Base-by-base conservation (phyloP, 2,888 invertebrate species). In the Megaustenia siamemsis region DNA sequence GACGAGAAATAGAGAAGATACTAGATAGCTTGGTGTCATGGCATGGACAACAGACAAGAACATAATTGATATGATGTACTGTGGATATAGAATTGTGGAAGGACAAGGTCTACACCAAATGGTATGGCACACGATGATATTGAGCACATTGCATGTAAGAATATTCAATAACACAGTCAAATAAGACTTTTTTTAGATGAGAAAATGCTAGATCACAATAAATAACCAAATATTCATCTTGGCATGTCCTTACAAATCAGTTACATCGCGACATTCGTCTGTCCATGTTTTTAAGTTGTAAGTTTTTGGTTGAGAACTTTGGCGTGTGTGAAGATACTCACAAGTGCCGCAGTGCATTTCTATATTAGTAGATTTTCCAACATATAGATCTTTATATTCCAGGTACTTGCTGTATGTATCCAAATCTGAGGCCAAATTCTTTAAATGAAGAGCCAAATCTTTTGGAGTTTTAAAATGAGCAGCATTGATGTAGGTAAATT, bases 361-460 rank as follows among this genome's bases (percentile, higher is more conserved):
- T 53, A 4, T 28, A 12, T 49, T 2, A 4, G 56, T 1, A 4
- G 15, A 4, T 6, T 21, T n/a, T 1, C 3, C 21, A 56, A 24
- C 24, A 43, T 87, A 87, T 56, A 76, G n/a, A 38, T 84, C 82
- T 49, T 84, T 87, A n/a, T 68, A 69, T 56, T 80, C 71, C 56
- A 87, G 66, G 38, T 82, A 69, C n/a, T 86, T 49, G 45, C 78
- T 38, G 66, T 87, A 87, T 6, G 38, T 73, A 8, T 60, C 63
- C 3, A 75, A 43, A 76, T 86, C 66, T 5, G 60, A 40, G 76
- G 60, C 80, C 28, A 87, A 75, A 10, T 80, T 21, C 60, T 82
- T 60, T 60, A 87, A 66, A 75, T 80, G 71, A 24, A 82, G 69
- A n/a, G 87, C 87, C 49, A 87, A 56, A 40, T 80, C 76, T 76